Percentiles rank a stretch among this genome's conserved stretches.
Conservation (phyloP, 1,140 invertebrate species). For the Eurosta solidaginis region DNA sequence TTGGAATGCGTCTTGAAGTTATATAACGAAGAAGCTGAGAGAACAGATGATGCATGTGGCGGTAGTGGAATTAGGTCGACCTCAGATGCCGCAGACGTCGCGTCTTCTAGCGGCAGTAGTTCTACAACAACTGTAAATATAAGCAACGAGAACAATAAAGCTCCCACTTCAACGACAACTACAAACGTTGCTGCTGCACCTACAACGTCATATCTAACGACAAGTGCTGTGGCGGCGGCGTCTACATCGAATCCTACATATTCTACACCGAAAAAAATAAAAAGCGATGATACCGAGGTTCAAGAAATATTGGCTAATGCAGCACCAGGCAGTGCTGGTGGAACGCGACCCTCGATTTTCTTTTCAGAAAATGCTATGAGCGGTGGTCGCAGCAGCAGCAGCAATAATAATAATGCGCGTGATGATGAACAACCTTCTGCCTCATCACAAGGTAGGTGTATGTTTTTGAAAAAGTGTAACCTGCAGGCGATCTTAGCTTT, state of each 20-base stretch:
- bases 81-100: background rate
- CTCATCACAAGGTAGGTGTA: background rate
- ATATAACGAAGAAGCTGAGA: conserved; percentile 60
- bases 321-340: background rate
- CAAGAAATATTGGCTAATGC: conserved; percentile 54
- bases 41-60: background rate
- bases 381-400: background rate
- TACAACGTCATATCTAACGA: background rate
- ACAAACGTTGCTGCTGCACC: no score
- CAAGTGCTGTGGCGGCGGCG: background rate
- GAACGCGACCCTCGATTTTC: background rate
- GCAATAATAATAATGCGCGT: background rate
- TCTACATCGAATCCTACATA: conserved; percentile 35
- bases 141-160: background rate
- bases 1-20: conserved; percentile 69
- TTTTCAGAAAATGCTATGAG: conserved; percentile 12
- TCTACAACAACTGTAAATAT: background rate
- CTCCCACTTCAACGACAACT: background rate
- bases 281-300: conserved; percentile 55
- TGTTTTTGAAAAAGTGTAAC: background rate
- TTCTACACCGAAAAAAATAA: conserved; percentile 56
- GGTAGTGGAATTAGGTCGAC: background rate
- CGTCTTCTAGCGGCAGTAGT: conserved; percentile 32
- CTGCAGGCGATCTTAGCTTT: conserved; percentile 33
- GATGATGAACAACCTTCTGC: background rate